Percentiles rank a stretch among this genome's conserved stretches.
Evolutionary conservation across 2,888 invertebrate species (phyloP).

Genomic region (Quadriops clusia): DNA sequence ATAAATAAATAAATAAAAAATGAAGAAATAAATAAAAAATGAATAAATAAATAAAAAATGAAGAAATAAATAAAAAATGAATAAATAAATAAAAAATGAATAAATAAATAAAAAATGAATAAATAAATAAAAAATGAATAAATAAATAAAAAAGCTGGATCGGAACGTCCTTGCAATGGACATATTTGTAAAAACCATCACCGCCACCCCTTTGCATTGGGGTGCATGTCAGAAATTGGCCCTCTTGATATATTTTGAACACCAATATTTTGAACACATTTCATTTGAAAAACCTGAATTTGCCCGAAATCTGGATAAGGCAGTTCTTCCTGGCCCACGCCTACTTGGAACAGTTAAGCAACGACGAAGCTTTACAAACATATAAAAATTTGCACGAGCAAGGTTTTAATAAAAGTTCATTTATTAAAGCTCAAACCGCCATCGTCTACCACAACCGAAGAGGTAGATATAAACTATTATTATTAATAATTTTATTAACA

Average conservation of each 20-base stretch:
- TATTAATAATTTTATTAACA: constrained; percentile 11
- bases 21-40: too few relatives aligned
- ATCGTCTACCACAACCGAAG: constrained; percentile 85
- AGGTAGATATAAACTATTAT: constrained; percentile 42
- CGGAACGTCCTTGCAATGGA: constrained; percentile 66
- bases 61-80: too few relatives aligned
- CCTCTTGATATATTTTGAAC: constrained; percentile 54
- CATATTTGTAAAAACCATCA: constrained; percentile 66
- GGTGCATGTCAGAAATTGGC: constrained; percentile 90
- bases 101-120: too few relatives aligned
- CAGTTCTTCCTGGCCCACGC: constrained; percentile 84
- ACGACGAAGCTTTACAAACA: constrained; percentile 78
- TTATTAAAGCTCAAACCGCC: constrained; percentile 85
- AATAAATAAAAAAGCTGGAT: constrained; percentile 78
- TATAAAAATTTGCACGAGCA: constrained; percentile 63
- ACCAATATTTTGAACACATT: constrained; percentile 58
- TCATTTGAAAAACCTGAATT: too few relatives aligned
- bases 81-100: too few relatives aligned
- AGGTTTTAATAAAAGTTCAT: constrained; percentile 80
- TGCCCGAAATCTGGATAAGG: constrained; percentile 90
- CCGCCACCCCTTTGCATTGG: constrained; percentile 79
- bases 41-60: too few relatives aligned
- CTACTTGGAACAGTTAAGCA: constrained; percentile 78
- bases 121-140: too few relatives aligned
- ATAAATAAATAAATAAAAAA: too few relatives aligned